phyloP scores from a whole-genome alignment of 1,140 invertebrate genomes.

The Zaprionus davidi region DNA sequence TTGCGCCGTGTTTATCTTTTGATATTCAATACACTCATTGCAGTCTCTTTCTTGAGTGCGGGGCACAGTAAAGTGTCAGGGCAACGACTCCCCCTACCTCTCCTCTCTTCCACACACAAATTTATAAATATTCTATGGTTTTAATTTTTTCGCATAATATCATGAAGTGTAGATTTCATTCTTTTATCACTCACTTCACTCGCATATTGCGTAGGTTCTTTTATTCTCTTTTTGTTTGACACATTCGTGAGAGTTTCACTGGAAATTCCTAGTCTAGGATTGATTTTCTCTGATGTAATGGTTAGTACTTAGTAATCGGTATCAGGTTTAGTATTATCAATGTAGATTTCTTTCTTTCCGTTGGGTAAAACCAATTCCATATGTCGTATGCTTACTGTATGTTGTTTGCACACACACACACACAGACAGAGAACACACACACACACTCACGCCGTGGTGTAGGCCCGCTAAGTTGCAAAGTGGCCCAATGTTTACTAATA shows the following conservation, averaged over 20 bases:
- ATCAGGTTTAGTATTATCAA: constrained; percentile 1
- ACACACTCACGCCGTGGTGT: constrained; percentile 9
- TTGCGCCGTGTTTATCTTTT: constrained; percentile 67
- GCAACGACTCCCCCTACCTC: not conserved
- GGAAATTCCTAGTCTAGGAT: not conserved
- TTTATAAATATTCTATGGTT: not conserved
- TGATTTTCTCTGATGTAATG: not conserved
- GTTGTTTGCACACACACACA: constrained; percentile 35
- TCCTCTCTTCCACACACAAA: not conserved
- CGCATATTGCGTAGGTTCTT: too few species aligned
- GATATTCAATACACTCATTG: constrained; percentile 55
- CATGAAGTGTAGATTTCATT: not conserved
- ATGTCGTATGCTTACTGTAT: constrained; percentile 15
- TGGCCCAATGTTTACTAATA: constrained; percentile 63
- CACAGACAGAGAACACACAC: not conserved
- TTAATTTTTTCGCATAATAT: not conserved
- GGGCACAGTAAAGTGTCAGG: constrained; percentile 22
- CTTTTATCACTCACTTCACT: not conserved
- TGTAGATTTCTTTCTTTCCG: not conserved
- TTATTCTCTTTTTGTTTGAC: too few species aligned
- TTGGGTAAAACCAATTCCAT: not conserved
- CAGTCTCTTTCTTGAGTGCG: constrained; percentile 17
- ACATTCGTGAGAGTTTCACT: not conserved
- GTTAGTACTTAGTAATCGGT: not conserved
- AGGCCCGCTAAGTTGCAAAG: constrained; percentile 24